Conservation (phyloP, 2,113 vertebrate species). For the Bos taurus region DNA sequence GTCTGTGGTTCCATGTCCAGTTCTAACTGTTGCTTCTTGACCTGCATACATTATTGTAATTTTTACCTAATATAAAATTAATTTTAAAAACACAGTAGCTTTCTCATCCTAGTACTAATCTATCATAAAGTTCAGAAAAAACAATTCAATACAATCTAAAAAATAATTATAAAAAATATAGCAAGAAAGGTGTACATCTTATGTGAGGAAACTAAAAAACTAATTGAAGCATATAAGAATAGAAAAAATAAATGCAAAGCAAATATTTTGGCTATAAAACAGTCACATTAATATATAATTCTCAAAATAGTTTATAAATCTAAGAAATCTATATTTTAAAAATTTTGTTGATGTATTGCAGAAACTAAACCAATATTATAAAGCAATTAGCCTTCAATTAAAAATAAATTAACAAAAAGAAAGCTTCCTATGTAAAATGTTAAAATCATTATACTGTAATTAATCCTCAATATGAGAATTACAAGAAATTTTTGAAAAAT, state of each 20-base stretch:
- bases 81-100: not conserved
- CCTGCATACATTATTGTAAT: not conserved
- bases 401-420: not conserved
- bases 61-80: not conserved
- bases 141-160: not conserved
- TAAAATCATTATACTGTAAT: not conserved
- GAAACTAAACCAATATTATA: not conserved
- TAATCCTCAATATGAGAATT: not conserved
- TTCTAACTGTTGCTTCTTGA: not conserved
- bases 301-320: not conserved
- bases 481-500: not conserved
- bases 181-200: not conserved
- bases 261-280: not conserved
- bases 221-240: not conserved
- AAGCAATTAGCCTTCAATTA: not conserved
- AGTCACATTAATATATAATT: not conserved
- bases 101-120: not conserved
- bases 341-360: not conserved
- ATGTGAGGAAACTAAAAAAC: not conserved
- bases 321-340: not conserved
- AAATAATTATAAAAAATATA: not conserved
- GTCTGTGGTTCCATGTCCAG: not conserved
- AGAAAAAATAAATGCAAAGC: not conserved
- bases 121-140: not conserved
- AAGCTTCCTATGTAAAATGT: not conserved